Base-by-base conservation (phyloP, 2,888 invertebrate genomes). In the Drosophila hawaiiensis region DNA sequence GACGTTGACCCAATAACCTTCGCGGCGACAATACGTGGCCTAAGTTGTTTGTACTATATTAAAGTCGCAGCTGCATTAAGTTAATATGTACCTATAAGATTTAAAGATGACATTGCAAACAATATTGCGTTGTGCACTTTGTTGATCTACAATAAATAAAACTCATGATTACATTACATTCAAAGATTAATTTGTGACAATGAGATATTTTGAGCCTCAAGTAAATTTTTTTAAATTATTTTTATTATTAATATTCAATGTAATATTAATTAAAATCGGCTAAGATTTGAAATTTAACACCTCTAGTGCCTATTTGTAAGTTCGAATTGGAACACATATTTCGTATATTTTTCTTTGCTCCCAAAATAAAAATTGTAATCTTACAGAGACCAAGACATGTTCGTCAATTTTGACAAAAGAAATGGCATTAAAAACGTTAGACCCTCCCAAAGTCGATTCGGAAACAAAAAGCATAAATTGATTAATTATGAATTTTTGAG, bases 1-100 rank as follows among this genome's bases (percentile, higher is more conserved):
- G 84, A 66, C 89, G 76, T 86, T 84, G 81, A 86, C 89, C 86
- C 55, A 75, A 37, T 75, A 73, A 84, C 90, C 85, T 85, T 89
- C 66, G 16, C 6, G 4, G 6, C 1, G 1, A 4, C 1, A 19
- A 19, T 19, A 25, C 25, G 28, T 19, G 19, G 47, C 22, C 28
- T 47, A 31, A 33, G 67, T 68, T 37, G 25, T 22, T 22, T 37
- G 43, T 14, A 22, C 28, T 37, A 33, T 0, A 58, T 22, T 22
- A 1, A 49, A 41, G 3, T 54, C 22, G 22, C 49, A 16, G 33
- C 22, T 47, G 49, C 28, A 41, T 59, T 52, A 29, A 43, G 1
- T 31, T 2, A 41, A 58, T 43, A 19, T 10, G 37, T 29, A 4
- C 10, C 25, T 25, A 10, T 31, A 2, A 25, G 10, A 16, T 31